These are phyloP conservation scores for Furcifer pardalis DNA, from an alignment of 2,797 vertebrate genomes.

Conservation along the genomic window DNA sequence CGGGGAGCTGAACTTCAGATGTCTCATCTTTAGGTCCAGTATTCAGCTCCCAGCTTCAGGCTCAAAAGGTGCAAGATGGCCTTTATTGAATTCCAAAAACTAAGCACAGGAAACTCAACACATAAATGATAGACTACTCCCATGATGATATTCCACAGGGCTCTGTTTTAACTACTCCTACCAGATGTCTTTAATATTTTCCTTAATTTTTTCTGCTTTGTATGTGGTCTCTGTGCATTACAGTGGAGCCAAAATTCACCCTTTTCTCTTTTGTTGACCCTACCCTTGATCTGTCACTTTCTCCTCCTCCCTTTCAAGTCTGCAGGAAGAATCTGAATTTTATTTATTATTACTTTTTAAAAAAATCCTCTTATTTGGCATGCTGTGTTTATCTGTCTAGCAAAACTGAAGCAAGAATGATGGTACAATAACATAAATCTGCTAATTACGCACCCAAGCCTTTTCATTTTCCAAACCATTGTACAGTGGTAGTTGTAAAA, in stretches of 20 bases:
- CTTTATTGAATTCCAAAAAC: not conserved
- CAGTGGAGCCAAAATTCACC: constrained; percentile 56
- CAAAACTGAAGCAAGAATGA: constrained; percentile 23
- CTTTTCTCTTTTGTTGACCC: constrained; percentile 39
- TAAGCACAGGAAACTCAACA: not conserved
- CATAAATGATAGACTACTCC: not conserved
- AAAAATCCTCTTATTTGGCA: not conserved
- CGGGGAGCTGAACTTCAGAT: not conserved
- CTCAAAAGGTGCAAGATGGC: not conserved
- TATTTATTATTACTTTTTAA: not conserved
- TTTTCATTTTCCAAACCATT: constrained; percentile 53
- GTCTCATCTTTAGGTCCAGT: not conserved
- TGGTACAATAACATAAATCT: constrained; percentile 51
- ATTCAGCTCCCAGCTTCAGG: not conserved
- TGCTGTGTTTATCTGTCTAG: constrained; percentile 12
- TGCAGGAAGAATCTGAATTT: constrained; percentile 6
- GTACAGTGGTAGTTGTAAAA: not conserved
- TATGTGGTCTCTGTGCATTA: constrained; percentile 67
- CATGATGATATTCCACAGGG: constrained; percentile 23
- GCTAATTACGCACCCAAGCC: constrained; percentile 53
- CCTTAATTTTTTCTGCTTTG: constrained; percentile 69
- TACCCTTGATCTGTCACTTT: constrained; percentile 39
- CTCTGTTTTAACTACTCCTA: constrained; percentile 57
- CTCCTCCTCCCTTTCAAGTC: constrained; percentile 40
- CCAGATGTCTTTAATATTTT: constrained; percentile 74